Percentiles rank a stretch among this genome's conserved stretches.
phyloP scores from a whole-genome alignment of 1,140 invertebrate species.

The Camponotus vicinus region DNA sequence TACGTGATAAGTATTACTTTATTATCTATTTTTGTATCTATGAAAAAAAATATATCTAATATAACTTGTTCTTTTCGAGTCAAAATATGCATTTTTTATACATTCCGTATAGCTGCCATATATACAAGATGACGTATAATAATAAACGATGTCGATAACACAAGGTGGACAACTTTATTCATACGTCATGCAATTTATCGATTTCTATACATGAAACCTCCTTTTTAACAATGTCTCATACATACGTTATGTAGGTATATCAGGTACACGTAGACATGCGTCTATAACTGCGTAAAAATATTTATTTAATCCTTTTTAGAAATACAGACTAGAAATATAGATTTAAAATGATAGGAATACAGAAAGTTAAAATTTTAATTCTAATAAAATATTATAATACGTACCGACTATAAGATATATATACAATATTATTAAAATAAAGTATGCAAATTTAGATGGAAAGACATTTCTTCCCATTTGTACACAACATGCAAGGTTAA shows the following conservation, averaged over 20 bases:
- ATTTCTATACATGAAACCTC: neutral
- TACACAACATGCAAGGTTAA: neutral
- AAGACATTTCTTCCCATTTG: too few species aligned
- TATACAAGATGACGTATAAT: neutral
- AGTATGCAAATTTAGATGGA: too few species aligned
- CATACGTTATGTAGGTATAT: neutral
- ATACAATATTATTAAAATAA: too few species aligned
- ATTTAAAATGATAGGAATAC: too few species aligned
- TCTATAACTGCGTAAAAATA: neutral
- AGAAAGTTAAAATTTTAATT: neutral
- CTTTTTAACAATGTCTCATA: slow-evolving; percentile 5
- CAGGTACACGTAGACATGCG: neutral
- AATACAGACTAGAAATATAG: neutral
- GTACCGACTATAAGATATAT: too few species aligned
- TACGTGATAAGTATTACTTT: too few species aligned
- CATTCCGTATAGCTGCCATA: neutral
- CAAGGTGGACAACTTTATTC: neutral
- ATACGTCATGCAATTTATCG: slow-evolving; percentile 10
- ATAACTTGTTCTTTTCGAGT: too few species aligned
- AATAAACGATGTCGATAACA: slow-evolving; percentile 27
- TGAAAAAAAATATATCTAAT: too few species aligned
- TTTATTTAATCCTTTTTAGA: slow-evolving; percentile 16
- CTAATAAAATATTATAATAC: neutral
- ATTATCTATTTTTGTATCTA: too few species aligned
- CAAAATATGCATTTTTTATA: neutral